Percentiles rank a stretch among this genome's conserved stretches.
Evolutionary conservation across 1,140 invertebrate species (phyloP).

Genomic region (Ceratoteleas bidentatus): DNA sequence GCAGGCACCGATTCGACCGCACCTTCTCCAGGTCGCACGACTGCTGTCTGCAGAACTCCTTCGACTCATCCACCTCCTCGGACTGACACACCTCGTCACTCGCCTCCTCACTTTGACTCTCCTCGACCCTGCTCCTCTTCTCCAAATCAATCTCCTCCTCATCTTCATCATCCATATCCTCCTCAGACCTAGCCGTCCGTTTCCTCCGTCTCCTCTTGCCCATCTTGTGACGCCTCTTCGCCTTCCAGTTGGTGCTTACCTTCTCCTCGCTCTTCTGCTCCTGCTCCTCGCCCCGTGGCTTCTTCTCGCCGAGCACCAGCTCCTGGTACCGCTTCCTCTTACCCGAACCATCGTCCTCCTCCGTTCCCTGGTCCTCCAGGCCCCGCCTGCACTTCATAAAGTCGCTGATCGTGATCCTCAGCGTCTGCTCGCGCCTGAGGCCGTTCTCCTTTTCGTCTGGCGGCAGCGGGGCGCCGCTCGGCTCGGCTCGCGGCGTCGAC

Average conservation of each 20-base stretch:
- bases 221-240: constrained; percentile 60
- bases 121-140: too few relatives aligned
- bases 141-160: too few relatives aligned
- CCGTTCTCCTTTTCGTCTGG: constrained; percentile 70
- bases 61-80: constrained; percentile 21
- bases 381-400: constrained; percentile 28
- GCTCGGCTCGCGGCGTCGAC: constrained; percentile 15
- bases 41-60: constrained; percentile 40
- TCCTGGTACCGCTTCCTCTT: constrained; percentile 63
- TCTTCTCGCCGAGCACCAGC: constrained; percentile 42
- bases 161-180: constrained; percentile 53
- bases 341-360: constrained; percentile 33
- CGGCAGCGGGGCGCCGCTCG: constrained; percentile 42
- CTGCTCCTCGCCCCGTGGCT: constrained; percentile 45
- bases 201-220: constrained; percentile 60
- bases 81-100: constrained; percentile 41
- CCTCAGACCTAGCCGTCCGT: constrained; percentile 51
- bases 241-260: constrained; percentile 63
- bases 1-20: constrained; percentile 73
- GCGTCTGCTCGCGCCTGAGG: constrained; percentile 49
- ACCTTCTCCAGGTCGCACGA: constrained; percentile 70
- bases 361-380: constrained; percentile 28
- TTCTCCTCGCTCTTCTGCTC: constrained; percentile 46
- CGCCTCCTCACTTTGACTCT: constrained; percentile 48
- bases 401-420: constrained; percentile 40